Base-by-base conservation (phyloP, 2,888 invertebrate genomes). In the Ferdinandea cuprea region DNA sequence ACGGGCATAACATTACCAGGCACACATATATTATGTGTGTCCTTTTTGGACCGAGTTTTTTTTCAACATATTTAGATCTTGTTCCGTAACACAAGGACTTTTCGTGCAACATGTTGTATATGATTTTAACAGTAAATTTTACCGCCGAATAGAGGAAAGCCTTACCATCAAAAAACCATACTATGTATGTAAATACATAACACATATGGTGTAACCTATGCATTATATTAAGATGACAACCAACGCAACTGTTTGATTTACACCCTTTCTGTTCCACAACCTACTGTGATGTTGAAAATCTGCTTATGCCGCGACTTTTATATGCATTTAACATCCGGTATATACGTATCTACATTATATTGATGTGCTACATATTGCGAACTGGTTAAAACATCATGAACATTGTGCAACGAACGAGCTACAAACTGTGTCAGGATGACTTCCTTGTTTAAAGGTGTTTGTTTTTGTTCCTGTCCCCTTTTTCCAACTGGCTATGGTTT, bases 21-120 rank as follows among this genome's bases (percentile, higher is more conserved):
- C 44, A 68, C 21, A 2, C 21, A 21, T n/a, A 35, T 15, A 30
- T 50, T 8, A 8, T 17, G n/a, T n/a, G n/a, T n/a, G n/a, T n/a
- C n/a, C n/a, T n/a, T n/a, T n/a, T n/a, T n/a, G n/a, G 4, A 7
- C 13, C n/a, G 21, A 19, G 13, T 11, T 25, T 28, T 65, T 35
- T 3, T 6, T n/a, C n/a, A n/a, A n/a, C 52, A 9, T 2, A 28
- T 32, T 13, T n/a, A 15, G 30, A 19, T 61, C 44, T 19, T 46
- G 15, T 48, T 6, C 32, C 11, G 7, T 8, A 7, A n/a, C n/a
- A 46, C 19, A 32, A 30, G 44, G 13, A 9, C 4, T 7, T 17
- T 32, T 35, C 13, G 48, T 59, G 69, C 69, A 69, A 69, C 69
- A 69, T 58, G 69, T 69, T 58, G 50, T 69, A 48, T 69, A 58